Conservation (phyloP, 2,113 vertebrate species). For the Vireo altiloquus region DNA sequence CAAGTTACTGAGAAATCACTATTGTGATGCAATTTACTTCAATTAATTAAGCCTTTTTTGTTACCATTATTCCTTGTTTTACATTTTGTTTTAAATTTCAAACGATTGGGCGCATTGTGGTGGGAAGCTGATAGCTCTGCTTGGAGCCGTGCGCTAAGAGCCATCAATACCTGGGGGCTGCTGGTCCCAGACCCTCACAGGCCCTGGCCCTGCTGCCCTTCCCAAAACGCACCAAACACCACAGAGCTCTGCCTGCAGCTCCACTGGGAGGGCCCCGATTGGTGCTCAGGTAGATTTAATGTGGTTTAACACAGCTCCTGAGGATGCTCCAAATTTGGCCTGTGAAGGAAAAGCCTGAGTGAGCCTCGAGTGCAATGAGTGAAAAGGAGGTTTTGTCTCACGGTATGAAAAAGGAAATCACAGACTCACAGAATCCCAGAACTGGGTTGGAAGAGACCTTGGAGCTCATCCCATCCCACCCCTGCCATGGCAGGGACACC, state of each 20-base stretch:
- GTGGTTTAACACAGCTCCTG: too few species aligned
- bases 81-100: constrained; percentile 67
- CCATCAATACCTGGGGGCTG: not conserved
- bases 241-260: not conserved
- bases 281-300: not conserved
- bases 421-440: not conserved
- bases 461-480: accelerated
- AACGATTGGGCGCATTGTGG: constrained; percentile 21
- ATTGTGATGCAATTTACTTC: constrained; percentile 68
- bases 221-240: not conserved
- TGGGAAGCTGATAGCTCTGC: constrained; percentile 7
- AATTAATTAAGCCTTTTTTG: constrained; percentile 68
- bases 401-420: not conserved
- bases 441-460: not conserved
- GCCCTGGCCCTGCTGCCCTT: not conserved
- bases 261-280: accelerated
- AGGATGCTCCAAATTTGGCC: not conserved
- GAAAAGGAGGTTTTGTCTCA: not conserved
- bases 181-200: accelerated
- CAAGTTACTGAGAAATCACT: constrained; percentile 63
- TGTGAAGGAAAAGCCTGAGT: not conserved
- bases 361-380: not conserved
- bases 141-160: not conserved
- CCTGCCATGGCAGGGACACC: not conserved
- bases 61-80: constrained; percentile 67